phyloP scores from a whole-genome alignment of 2,113 vertebrate genomes.

The Sisor rabdophorus region DNA sequence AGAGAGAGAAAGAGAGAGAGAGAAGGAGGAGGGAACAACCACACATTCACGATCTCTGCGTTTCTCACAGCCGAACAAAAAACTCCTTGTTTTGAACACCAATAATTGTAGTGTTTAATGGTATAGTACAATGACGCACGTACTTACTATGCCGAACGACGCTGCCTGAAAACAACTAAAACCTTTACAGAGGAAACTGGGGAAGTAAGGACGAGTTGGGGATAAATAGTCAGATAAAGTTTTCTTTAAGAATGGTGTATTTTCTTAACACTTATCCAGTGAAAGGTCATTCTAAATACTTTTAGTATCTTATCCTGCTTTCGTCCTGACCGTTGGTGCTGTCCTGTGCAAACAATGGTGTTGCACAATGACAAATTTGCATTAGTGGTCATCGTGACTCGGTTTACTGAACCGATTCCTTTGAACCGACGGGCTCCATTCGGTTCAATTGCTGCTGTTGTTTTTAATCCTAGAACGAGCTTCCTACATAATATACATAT shows the following conservation, averaged over 20 bases:
- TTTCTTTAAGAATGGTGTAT: neutral
- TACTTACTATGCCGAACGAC: neutral
- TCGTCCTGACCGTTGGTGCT: neutral
- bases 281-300: neutral
- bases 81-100: neutral
- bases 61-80: neutral
- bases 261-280: neutral
- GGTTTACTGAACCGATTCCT: conserved; percentile 7
- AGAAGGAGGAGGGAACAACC: conserved; percentile 52
- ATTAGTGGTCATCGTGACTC: neutral
- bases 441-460: neutral
- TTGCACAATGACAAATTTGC: neutral
- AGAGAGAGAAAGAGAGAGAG: neutral
- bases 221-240: neutral
- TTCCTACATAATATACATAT: neutral
- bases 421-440: neutral
- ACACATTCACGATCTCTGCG: conserved; percentile 45
- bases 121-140: neutral
- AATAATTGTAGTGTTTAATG: neutral
- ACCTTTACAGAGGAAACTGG: neutral
- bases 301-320: neutral
- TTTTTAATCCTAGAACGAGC: neutral
- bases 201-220: neutral
- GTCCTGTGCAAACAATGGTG: neutral
- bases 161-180: neutral